Evolutionary conservation across 2,888 invertebrate species (phyloP).

Genomic region (Lepidocyrtoides sp.): DNA sequence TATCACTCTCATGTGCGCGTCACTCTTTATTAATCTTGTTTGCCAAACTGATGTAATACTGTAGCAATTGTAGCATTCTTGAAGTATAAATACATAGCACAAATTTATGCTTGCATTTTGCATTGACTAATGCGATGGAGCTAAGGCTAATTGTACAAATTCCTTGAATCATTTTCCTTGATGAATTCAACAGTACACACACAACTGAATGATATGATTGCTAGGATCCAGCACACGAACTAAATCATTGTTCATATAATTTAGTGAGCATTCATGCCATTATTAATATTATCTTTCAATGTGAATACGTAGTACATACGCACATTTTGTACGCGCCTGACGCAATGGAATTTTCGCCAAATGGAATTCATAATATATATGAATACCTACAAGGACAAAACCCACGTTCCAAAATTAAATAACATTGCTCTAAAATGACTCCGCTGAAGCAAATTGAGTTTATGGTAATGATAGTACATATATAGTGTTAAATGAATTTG

Average conservation of each 20-base stretch:
- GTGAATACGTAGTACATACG: no score
- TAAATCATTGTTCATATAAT: not conserved
- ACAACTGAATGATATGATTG: constrained; percentile 38
- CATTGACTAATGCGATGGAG: constrained; percentile 1
- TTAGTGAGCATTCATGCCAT: no score
- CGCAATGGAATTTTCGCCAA: not conserved
- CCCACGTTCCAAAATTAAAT: no score
- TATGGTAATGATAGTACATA: no score
- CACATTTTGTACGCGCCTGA: not conserved
- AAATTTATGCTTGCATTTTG: not conserved
- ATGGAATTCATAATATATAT: no score
- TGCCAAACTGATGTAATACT: no score
- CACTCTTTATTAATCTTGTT: constrained; percentile 48
- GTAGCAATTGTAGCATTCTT: not conserved
- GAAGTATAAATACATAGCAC: not conserved
- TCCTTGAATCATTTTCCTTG: not conserved
- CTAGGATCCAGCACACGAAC: no score
- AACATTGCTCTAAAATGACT: no score
- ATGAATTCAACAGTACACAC: constrained; percentile 27
- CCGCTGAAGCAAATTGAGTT: no score
- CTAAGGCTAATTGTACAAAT: constrained; percentile 2
- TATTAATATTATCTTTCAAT: no score
- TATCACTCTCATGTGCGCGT: constrained; percentile 2
- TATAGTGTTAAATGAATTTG: no score
- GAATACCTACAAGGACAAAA: no score